phyloP scores from a whole-genome alignment of 2,888 invertebrate genomes.

The Lapara coniferarum region DNA sequence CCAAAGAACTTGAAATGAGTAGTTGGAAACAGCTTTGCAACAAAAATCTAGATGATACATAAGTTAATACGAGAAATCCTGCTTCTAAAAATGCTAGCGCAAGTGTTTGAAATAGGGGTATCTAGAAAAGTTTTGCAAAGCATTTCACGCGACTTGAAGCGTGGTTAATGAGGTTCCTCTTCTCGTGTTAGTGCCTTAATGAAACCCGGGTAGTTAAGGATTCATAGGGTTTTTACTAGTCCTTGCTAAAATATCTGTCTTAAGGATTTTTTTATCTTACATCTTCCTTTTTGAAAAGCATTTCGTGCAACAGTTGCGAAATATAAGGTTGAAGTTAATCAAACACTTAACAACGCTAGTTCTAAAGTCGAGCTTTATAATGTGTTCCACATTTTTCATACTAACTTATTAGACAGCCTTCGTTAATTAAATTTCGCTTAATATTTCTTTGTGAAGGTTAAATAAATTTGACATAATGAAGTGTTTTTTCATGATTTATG shows the following conservation, averaged over 20 bases:
- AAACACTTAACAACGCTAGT: no score
- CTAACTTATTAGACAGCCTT: no score
- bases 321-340: neutral
- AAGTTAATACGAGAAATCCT: no score
- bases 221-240: neutral
- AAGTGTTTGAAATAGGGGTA: neutral
- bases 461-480: no score
- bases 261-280: neutral
- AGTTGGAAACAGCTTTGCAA: neutral
- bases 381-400: no score
- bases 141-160: neutral
- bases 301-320: neutral
- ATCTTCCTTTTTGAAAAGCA: neutral
- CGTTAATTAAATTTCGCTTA: no score
- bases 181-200: neutral
- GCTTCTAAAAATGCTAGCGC: neutral
- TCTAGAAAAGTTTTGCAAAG: neutral
- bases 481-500: no score
- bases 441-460: no score
- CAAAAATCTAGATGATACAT: slow-evolving; percentile 8
- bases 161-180: neutral
- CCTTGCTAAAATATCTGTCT: neutral
- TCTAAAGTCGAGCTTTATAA: no score
- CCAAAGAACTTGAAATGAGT: neutral
- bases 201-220: neutral